phyloP scores from a whole-genome alignment of 1,140 invertebrate species.

The Triops cancriformis region DNA sequence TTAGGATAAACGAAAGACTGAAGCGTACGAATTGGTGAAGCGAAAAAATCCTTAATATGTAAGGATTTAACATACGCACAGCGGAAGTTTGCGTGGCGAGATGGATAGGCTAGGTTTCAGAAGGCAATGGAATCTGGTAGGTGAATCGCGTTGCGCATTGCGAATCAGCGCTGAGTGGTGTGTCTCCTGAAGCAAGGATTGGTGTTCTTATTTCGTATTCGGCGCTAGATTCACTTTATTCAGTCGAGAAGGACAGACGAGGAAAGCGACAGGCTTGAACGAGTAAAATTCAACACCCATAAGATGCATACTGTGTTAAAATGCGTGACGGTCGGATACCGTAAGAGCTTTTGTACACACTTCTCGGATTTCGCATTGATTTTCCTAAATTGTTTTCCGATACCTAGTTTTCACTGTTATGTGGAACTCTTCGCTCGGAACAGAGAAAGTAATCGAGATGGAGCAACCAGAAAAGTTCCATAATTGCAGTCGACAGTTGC shows the following conservation, averaged over 20 bases:
- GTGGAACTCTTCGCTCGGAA: not conserved
- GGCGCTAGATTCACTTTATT: not conserved
- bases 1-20: too few species aligned
- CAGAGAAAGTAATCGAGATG: too few species aligned
- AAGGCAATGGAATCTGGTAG: not conserved
- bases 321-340: not conserved
- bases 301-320: not conserved
- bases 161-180: not conserved
- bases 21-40: too few species aligned
- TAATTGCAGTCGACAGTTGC: slow-evolving; percentile 15
- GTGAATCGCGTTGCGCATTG: not conserved
- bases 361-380: too few species aligned
- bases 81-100: not conserved
- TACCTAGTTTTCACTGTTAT: not conserved
- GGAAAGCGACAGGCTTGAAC: not conserved
- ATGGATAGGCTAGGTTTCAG: too few species aligned
- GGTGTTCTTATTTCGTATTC: not conserved
- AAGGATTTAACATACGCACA: not conserved
- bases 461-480: not conserved
- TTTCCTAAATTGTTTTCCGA: too few species aligned
- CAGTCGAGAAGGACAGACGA: not conserved
- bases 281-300: not conserved
- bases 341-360: not conserved
- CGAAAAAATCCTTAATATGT: too few species aligned
- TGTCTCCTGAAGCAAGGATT: not conserved